Evolutionary conservation across 2,797 vertebrate genomes (phyloP), one percentile per base, ranked within the genome.

Genomic region (Microctenopoma lineatum): DNA sequence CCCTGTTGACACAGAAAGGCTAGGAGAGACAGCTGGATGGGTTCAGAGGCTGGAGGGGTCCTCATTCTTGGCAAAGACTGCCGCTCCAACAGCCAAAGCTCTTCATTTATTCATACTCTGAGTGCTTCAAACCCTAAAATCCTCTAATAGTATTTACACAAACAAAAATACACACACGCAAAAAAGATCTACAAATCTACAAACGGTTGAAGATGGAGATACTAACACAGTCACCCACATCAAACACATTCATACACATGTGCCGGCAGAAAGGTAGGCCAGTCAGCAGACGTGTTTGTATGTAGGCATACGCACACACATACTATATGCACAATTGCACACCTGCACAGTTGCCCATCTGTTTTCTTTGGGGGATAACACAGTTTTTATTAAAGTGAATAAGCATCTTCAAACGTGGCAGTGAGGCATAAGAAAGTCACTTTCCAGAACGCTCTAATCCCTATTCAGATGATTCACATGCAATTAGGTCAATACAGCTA

Each of bases 51-150:
- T 87, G 75, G 75, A 83, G 83, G 86, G 88, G 83, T 84, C 79
- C 79, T 80, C 52, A 81, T 58, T 87, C 77, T 71, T 82, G 84
- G 86, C 87, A 83, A 75, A 83, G 72, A 73, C 75, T 54, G 76
- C 38, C 66, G 73, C 73, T 87, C 63, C 70, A 77, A 83, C 83
- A 82, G 81, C 81, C 83, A 89, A 77, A 80, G 58, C 83, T 83
- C 71, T 87, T 88, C 75, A 90, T 89, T 90, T 87, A 90, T 90
- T 92, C 85, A 92, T 90, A 87, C 73, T 80, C 83, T 87, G 79
- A 91, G 90, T 89, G 87, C 83, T 84, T 80, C 80, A 85, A 83
- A 60, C 65, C 81, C 69, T 66, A 1, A 83, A 87, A 87, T 80
- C 64, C 80, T 81, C 10, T 58, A 79, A 83, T 80, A 75, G 76